Evolutionary conservation across 2,797 vertebrate species (phyloP).

Genomic region (Craterocephalus amniculus): DNA sequence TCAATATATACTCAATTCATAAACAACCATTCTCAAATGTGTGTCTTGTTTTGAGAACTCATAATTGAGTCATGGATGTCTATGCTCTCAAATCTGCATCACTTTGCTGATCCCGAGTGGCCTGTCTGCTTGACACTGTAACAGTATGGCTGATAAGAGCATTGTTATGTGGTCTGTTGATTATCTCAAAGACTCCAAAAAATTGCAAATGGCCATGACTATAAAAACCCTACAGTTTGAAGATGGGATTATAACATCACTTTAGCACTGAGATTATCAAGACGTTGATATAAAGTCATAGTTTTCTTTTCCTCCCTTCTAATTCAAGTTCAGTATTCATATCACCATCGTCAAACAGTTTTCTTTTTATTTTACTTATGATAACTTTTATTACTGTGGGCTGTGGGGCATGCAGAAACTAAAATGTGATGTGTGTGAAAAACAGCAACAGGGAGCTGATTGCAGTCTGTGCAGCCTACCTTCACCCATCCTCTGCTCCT

Average conservation of each 20-base stretch:
- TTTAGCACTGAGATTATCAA: background rate
- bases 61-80: slow-evolving; percentile 1
- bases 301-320: slow-evolving; percentile 2
- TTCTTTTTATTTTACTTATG: slow-evolving; percentile 20
- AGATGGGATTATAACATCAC: background rate
- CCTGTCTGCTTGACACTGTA: slow-evolving; percentile 5
- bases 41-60: slow-evolving; percentile 23
- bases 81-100: slow-evolving; percentile 6
- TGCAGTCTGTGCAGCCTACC: slow-evolving; percentile 68
- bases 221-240: background rate
- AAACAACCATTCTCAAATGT: slow-evolving; percentile 34
- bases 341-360: background rate
- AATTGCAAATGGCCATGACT: background rate
- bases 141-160: background rate
- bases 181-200: slow-evolving; percentile 4
- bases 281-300: slow-evolving; percentile 3
- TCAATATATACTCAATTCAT: slow-evolving; percentile 31
- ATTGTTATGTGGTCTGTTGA: slow-evolving; percentile 1
- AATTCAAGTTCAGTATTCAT: slow-evolving; percentile 27
- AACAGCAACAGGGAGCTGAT: slow-evolving; percentile 69
- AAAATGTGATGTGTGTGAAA: slow-evolving; percentile 49
- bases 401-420: slow-evolving; percentile 39
- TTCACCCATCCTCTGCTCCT: slow-evolving; percentile 60
- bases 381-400: slow-evolving; percentile 39
- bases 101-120: background rate